These are phyloP conservation scores for Philopotamus ludificatus DNA, from an alignment of 1,140 invertebrate genomes.

Conservation along the genomic window DNA sequence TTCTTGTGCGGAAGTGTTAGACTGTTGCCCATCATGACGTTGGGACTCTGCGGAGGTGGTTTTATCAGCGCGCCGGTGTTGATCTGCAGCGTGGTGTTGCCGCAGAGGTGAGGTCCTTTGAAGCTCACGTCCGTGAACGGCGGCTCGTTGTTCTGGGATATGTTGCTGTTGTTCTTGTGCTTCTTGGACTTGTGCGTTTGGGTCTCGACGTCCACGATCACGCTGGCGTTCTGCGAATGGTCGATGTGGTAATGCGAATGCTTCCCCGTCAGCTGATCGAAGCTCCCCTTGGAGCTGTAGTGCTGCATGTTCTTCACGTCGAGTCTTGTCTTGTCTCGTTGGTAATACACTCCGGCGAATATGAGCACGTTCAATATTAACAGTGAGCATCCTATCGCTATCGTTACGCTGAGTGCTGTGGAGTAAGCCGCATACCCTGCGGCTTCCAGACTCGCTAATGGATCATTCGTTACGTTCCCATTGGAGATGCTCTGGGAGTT, in stretches of 20 bases:
- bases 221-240: constrained; percentile 64
- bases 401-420: constrained; percentile 81
- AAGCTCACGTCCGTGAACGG: constrained; percentile 52
- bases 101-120: constrained; percentile 51
- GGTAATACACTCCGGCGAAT: constrained; percentile 85
- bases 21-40: constrained; percentile 52
- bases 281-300: constrained; percentile 68
- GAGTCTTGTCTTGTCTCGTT: constrained; percentile 74
- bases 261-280: constrained; percentile 64
- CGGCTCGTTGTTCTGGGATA: constrained; percentile 46
- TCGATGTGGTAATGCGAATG: constrained; percentile 68
- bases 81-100: constrained; percentile 40
- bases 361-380: constrained; percentile 85
- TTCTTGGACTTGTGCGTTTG: constrained; percentile 50
- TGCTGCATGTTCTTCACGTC: constrained; percentile 55
- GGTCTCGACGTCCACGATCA: constrained; percentile 77
- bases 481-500: constrained; percentile 44
- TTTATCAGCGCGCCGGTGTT: constrained; percentile 40
- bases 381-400: constrained; percentile 84
- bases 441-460: constrained; percentile 73
- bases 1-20: constrained; percentile 54
- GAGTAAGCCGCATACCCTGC: constrained; percentile 77
- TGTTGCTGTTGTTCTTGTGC: constrained; percentile 46
- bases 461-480: constrained; percentile 65
- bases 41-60: constrained; percentile 49